Base-by-base conservation (phyloP, 1,140 invertebrate species). In the Latrodectus geometricus region DNA sequence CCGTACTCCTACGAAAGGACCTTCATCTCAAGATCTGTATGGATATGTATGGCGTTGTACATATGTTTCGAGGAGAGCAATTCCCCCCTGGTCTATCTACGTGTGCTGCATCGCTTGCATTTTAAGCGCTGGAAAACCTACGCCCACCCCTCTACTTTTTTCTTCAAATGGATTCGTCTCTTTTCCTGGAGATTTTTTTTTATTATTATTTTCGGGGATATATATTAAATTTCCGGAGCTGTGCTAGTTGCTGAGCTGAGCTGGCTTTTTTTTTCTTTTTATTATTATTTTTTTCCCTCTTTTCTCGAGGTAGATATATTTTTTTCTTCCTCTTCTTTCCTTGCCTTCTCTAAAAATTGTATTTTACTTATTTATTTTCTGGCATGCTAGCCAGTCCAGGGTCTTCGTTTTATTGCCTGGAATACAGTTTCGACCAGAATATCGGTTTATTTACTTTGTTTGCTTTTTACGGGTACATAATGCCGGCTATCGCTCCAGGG, bases 151-250 rank as follows among this genome's bases (percentile, higher is more conserved):
- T 68, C 65, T 48, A 15, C 74, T 65, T 61, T 76, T 54, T 50
- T 70, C 65, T 74, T 84, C 82, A 84, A 86, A 86, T 86, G 83
- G 83, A 86, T 77, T 86, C 83, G 74, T 86, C 83, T 86, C 56
- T 35, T 20, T 50, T 78, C 14, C 14, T 69, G 11, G 12, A 61
- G 11, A 61, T 61, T n/a, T 69, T n/a, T 49, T 72, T 80, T 79
- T 79, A 61, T 81, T 81, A 81, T 81, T 72, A 81, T 68, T 81
- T 77, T 78, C 77, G 70, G 68, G 83, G 83, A 86, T 78, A 70
- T 84, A 84, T 86, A 86, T 86, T 86, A 86, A 86, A 86, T 86
- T 86, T 86, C 83, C 83, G 83, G 83, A 78, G 50, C 83, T 86
- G 9, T 54, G 82, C 82, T 84, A 84, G 82, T 79, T 79, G 77